Conservation (phyloP, 2,797 vertebrate species). For the Microctenopoma lineatum region DNA sequence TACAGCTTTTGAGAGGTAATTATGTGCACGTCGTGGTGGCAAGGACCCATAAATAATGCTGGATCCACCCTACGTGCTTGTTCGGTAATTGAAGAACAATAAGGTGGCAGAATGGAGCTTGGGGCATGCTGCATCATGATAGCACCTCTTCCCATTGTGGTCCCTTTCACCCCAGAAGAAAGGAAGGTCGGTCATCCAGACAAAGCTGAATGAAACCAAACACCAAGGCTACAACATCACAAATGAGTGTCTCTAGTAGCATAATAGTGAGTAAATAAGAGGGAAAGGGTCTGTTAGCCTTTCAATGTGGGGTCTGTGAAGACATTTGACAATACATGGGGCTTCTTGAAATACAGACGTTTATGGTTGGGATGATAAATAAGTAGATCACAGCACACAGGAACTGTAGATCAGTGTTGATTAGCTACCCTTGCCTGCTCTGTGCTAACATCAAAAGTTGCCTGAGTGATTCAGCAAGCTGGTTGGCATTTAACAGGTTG, state of each 20-base stretch:
- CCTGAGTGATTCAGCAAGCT: constrained; percentile 42
- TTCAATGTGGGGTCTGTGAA: constrained; percentile 30
- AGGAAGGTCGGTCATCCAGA: constrained; percentile 39
- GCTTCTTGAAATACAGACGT: constrained; percentile 43
- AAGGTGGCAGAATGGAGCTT: constrained; percentile 50
- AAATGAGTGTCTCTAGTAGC: constrained; percentile 25
- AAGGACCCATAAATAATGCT: constrained; percentile 69
- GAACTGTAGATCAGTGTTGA: constrained; percentile 75
- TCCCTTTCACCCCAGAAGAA: constrained; percentile 50
- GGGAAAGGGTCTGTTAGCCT: constrained; percentile 2
- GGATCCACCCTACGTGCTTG: constrained; percentile 54
- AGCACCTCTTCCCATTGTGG: constrained; percentile 44
- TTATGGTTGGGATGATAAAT: constrained; percentile 75
- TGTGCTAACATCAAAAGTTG: constrained; percentile 73
- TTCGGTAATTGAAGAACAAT: constrained; percentile 75
- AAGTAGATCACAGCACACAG: constrained; percentile 76
- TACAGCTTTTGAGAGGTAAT: constrained; percentile 79
- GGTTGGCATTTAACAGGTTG: constrained; percentile 45
- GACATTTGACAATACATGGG: constrained; percentile 20
- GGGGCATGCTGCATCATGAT: constrained; percentile 16
- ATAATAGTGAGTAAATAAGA: background rate
- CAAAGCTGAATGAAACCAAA: constrained; percentile 41
- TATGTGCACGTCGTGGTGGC: constrained; percentile 61
- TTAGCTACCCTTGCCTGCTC: constrained; percentile 66
- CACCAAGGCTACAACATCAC: constrained; percentile 15